Percentiles rank a stretch among this genome's conserved stretches.
Conservation (phyloP, 2,113 vertebrate species). For the Spilogale gracilis region DNA sequence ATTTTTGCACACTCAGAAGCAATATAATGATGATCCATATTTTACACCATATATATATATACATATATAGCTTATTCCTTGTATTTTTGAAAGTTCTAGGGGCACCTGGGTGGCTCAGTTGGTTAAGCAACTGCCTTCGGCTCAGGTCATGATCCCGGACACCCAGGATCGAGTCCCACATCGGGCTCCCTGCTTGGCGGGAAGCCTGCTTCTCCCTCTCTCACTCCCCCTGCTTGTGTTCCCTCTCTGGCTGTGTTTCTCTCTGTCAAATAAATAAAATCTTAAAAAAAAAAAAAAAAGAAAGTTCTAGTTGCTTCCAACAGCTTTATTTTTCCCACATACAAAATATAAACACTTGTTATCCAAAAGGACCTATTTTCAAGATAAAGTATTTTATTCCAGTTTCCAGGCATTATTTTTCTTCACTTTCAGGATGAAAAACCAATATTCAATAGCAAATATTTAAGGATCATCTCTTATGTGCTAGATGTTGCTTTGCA, state of each 20-base stretch:
- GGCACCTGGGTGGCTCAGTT: too few relatives aligned
- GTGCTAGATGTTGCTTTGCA: not conserved
- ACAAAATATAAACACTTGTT: not conserved
- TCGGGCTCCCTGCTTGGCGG: too few relatives aligned
- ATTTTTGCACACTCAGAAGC: not conserved
- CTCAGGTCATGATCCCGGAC: too few relatives aligned
- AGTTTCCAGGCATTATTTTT: not conserved
- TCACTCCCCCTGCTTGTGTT: too few relatives aligned
- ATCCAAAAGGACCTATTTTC: constrained; percentile 4
- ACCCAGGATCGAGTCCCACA: too few relatives aligned
- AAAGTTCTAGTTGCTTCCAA: constrained; percentile 14
- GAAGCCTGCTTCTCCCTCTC: too few relatives aligned
- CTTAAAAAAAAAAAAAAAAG: too few relatives aligned
- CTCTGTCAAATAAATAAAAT: too few relatives aligned
- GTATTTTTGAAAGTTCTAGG: constrained; percentile 7
- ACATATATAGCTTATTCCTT: not conserved
- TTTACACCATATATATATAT: not conserved
- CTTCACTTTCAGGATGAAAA: not conserved
- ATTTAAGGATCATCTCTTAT: not conserved
- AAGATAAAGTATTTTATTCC: not conserved
- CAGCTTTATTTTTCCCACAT: not conserved
- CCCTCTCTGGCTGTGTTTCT: too few relatives aligned
- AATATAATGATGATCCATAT: not conserved
- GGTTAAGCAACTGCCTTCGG: too few relatives aligned
- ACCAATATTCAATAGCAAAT: not conserved